Evolutionary conservation across 23 tunicate genomes (phyloP), one percentile per base, ranked within the genome.

Genomic region (Ascidia mentula): DNA sequence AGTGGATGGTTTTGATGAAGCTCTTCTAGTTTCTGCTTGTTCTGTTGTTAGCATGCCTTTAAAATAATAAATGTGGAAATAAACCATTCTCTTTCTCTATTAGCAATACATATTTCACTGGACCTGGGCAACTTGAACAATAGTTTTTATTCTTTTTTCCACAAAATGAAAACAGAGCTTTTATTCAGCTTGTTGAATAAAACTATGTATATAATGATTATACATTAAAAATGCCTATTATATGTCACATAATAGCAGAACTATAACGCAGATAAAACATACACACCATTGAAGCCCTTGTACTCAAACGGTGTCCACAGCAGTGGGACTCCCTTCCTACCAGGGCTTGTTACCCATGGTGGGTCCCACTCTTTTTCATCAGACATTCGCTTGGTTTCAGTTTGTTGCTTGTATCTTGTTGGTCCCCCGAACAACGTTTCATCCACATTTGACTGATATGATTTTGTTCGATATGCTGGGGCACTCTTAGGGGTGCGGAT

Each of bases 381-480:
- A 37, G 69, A 46, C 18, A 77, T 45, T 35, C 89, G 86, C 35
- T 69, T 80, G 31, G 89, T 93, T 53, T 93, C 98, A 22, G 46
- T 60, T 76, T 93, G 98, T 59, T 88, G 87, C 38, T 59, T 42
- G 40, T 60, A 88, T 28, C 98, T 80, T 18, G 89, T 26, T 33
- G 98, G 98, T 0, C 76, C 74, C 18, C 98, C 98, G 69, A 93
- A 93, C 69, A 93, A 80, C 30, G 98, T 93, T 80, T 93, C 98
- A 81, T 93, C 98, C 69, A 87, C 93, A 32, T 88, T 81, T 18
- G 98, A 93, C 30, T 35, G 8, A 72, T 81, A 84, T 0, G 93
- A 69, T 37, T 84, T 87, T 18, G 98, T 93, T 59, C 87, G 40
- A 84, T 93, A 93, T 9, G 81, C 18, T 30, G 71, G 81, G 15